Conservation (phyloP, 2,888 invertebrate genomes). For the Rhagonycha fulva region DNA sequence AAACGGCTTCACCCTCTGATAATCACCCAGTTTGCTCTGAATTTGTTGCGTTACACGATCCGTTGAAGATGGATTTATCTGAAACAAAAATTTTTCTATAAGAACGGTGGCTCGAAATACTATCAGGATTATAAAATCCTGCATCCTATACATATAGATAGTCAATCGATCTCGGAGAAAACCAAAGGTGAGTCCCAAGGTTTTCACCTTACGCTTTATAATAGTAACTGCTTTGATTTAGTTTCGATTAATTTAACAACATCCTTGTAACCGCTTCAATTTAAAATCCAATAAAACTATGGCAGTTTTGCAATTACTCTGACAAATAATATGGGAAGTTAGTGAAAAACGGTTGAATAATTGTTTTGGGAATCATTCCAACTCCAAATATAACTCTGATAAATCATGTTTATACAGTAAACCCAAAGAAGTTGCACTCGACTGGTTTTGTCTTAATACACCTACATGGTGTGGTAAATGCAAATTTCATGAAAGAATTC, state of each 20-base stretch:
- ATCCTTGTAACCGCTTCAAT: not conserved
- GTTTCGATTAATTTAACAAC: not conserved
- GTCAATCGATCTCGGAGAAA: not conserved
- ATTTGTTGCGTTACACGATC: slow-evolving; percentile 72
- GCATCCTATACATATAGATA: not conserved
- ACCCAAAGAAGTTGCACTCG: too few species aligned
- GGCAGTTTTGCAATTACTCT: not conserved
- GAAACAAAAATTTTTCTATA: slow-evolving; percentile 40
- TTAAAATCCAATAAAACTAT: not conserved
- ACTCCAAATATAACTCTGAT: not conserved
- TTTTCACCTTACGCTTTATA: not conserved
- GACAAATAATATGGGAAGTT: not conserved
- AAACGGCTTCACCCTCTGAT: slow-evolving; percentile 68
- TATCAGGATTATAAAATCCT: not conserved
- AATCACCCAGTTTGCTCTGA: slow-evolving; percentile 73
- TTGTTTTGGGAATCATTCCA: not conserved
- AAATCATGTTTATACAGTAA: too few species aligned
- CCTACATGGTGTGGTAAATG: not conserved
- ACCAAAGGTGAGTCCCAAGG: not conserved
- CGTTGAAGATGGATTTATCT: slow-evolving; percentile 68
- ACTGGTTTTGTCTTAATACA: too few species aligned
- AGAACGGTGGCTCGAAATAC: not conserved
- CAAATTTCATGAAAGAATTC: too few species aligned
- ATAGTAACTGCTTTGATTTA: not conserved
- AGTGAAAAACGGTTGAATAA: not conserved